Base-by-base conservation (phyloP, 2,113 vertebrate species). In the Labeo rohita region DNA sequence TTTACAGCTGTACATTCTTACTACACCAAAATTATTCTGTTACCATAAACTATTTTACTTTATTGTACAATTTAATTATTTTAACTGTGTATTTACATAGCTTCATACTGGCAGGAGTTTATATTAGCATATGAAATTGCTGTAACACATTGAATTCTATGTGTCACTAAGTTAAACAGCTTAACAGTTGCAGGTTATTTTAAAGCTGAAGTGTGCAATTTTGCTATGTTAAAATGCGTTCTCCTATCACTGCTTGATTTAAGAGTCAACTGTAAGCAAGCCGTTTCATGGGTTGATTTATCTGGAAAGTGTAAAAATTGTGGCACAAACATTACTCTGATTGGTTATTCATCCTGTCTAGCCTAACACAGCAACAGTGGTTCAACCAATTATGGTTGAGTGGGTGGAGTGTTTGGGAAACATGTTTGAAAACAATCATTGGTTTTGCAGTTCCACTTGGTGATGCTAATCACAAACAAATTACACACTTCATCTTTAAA, bases 81-180 rank as follows among this genome's bases (percentile, higher is more conserved):
- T 47, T 18, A 79, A 70, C 73, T 85, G 87, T 85, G 75, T 91
- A 90, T 90, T 82, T 90, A 90, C 79, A 91, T 94, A 95, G 94
- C 94, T 95, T 95, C 86, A 88, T 83, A 81, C 84, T 88, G 87
- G 91, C 90, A 89, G 89, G 52, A 84, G 36, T 85, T 47, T 9
- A 65, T 61, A 82, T 83, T 84, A 86, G 84, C 84, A 89, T 87
- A 85, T 87, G 79, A 89, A 83, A 89, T 88, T 75, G 88, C 81
- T 87, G 82, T 28, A 90, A 56, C 88, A 88, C 84, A 39, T 6
- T 85, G 92, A 45, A 78, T 16, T 74, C 47, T 52, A 52, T 78
- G 54, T 23, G 77, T 80, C 92, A 93, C 92, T 74, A 83, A 10
- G 50, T 45, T 2, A 66, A 78, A 68, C 50, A 65, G 68, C 34